These are phyloP conservation scores for Clarias pachynema DNA, from an alignment of 2,797 vertebrate genomes.

Conservation along the genomic window DNA sequence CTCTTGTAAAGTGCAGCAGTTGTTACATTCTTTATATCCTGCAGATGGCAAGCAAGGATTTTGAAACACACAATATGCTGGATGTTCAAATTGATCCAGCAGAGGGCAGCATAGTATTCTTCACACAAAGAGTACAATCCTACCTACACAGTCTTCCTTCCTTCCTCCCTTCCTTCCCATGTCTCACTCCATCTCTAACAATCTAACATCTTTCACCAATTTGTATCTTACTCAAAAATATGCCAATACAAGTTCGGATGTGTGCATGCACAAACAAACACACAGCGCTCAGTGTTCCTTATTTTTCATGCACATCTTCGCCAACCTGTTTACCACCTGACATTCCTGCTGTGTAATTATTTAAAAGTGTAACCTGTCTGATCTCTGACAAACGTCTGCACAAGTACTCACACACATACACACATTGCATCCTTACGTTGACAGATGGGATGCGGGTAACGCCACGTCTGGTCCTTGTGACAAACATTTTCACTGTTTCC, in stretches of 20 bases:
- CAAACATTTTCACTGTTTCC: slow-evolving; percentile 79
- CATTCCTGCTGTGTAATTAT: not conserved
- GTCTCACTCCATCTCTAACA: slow-evolving; percentile 14
- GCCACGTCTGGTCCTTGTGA: slow-evolving; percentile 79
- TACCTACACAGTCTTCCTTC: slow-evolving; percentile 41
- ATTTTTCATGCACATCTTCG: not conserved
- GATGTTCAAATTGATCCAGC: slow-evolving; percentile 52
- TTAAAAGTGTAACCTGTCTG: not conserved
- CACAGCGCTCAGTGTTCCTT: not conserved
- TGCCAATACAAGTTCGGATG: slow-evolving; percentile 7
- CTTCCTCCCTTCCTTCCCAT: not conserved
- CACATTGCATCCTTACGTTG: slow-evolving; percentile 72
- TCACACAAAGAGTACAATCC: slow-evolving; percentile 48
- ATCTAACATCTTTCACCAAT: slow-evolving; percentile 26
- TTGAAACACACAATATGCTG: not conserved
- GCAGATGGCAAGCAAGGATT: slow-evolving; percentile 17
- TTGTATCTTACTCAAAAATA: slow-evolving; percentile 5
- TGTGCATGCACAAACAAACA: not conserved
- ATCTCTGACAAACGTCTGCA: not conserved
- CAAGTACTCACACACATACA: slow-evolving; percentile 36
- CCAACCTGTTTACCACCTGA: not conserved
- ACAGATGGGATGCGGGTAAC: slow-evolving; percentile 77
- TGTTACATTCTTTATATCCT: slow-evolving; percentile 9
- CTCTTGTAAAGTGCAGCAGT: not conserved
- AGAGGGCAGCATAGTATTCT: slow-evolving; percentile 64